Evolutionary conservation across 2,888 invertebrate species (phyloP).

Genomic region (Augochlorella aurata): DNA sequence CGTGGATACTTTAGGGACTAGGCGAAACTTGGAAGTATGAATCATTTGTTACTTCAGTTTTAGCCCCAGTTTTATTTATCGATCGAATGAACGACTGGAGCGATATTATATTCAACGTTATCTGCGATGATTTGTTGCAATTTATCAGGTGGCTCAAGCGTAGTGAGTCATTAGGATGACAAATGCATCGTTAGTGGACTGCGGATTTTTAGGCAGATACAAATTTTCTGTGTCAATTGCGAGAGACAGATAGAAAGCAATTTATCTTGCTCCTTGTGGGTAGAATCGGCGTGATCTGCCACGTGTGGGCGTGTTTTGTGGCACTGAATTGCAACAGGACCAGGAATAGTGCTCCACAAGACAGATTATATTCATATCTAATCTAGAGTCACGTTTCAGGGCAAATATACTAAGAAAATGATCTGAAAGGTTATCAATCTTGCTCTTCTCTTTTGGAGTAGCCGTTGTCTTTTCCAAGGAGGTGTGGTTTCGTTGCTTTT

Average conservation of each 20-base stretch:
- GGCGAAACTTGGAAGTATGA: too few relatives aligned
- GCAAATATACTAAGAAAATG: too few relatives aligned
- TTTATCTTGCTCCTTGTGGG: too few relatives aligned
- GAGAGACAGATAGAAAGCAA: too few relatives aligned
- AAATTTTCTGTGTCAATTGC: neutral
- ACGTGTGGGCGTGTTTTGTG: neutral
- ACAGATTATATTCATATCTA: neutral
- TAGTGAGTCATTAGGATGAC: neutral
- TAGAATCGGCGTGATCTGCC: too few relatives aligned
- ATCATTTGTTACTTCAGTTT: neutral
- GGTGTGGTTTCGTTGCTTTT: too few relatives aligned
- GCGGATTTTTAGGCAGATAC: too few relatives aligned
- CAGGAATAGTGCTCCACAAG: neutral
- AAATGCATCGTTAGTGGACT: neutral
- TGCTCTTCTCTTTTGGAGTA: too few relatives aligned
- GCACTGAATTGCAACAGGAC: neutral
- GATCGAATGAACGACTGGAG: neutral
- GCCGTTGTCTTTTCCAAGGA: too few relatives aligned
- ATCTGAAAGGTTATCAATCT: too few relatives aligned
- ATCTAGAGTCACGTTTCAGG: neutral
- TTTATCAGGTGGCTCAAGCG: neutral
- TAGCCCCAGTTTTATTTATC: neutral
- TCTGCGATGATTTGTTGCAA: neutral
- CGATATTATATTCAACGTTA: neutral
- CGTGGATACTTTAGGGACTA: too few relatives aligned